Evolutionary conservation across 2,797 vertebrate genomes (phyloP).

Genomic region (Enoplosus armatus): DNA sequence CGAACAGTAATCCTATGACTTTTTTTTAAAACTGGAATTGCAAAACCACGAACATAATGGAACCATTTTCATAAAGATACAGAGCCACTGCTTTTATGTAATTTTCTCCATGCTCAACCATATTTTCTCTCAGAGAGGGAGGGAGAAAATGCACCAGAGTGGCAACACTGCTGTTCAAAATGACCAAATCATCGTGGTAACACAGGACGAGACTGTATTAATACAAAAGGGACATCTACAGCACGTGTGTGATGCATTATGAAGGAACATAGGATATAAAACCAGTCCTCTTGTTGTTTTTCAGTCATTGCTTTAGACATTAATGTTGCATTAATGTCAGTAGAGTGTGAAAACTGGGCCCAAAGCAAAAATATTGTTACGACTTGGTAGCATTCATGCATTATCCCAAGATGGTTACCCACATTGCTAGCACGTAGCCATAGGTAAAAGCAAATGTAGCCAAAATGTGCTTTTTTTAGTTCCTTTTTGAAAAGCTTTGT

Average conservation of each 20-base stretch:
- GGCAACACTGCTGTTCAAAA: conserved; percentile 8
- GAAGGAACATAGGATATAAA: neutral
- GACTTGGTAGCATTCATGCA: neutral
- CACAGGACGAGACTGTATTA: neutral
- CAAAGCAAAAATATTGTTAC: neutral
- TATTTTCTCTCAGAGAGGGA: conserved; percentile 16
- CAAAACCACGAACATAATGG: conserved; percentile 29
- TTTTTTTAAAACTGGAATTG: neutral
- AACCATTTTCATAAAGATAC: conserved; percentile 40
- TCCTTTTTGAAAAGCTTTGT: neutral
- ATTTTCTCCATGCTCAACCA: conserved; percentile 42
- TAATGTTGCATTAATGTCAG: neutral
- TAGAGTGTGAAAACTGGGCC: neutral
- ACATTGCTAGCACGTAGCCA: neutral
- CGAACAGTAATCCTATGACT: neutral
- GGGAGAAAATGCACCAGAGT: conserved; percentile 2
- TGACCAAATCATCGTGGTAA: neutral
- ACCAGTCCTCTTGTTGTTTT: neutral
- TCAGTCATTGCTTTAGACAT: neutral
- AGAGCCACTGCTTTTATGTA: conserved; percentile 28
- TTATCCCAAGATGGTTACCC: neutral
- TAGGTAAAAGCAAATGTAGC: neutral
- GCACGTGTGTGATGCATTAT: neutral
- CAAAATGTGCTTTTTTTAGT: neutral
- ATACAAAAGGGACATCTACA: neutral